A percentile compares a stretch with the other conserved stretches of the same genome.
phyloP scores from a whole-genome alignment of 1,140 invertebrate species.

The Carposina sasakii region DNA sequence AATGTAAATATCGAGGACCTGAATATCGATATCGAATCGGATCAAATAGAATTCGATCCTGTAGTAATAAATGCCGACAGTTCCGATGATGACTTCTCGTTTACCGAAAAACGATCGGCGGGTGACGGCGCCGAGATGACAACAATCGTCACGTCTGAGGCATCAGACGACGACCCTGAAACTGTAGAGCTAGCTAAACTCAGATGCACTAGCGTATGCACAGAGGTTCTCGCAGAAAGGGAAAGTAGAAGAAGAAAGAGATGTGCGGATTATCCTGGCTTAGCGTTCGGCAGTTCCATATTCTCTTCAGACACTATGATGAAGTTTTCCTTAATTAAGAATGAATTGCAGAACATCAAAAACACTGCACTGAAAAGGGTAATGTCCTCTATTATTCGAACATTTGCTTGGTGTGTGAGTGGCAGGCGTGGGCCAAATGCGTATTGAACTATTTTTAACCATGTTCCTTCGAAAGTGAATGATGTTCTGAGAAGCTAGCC shows the following conservation, averaged over 20 bases:
- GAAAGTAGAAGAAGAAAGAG: constrained; percentile 83
- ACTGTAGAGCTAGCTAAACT: constrained; percentile 84
- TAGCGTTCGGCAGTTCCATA: constrained; percentile 91
- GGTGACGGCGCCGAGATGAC: constrained; percentile 57
- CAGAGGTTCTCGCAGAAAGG: constrained; percentile 89
- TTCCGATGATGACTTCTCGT: constrained; percentile 61
- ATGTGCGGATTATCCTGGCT: constrained; percentile 92
- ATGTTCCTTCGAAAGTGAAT: constrained; percentile 44
- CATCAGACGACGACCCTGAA: constrained; percentile 80
- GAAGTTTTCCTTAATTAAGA: constrained; percentile 97
- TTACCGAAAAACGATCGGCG: constrained; percentile 58
- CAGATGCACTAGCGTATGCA: constrained; percentile 88
- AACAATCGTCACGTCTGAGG: constrained; percentile 38
- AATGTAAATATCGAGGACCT: constrained; percentile 58
- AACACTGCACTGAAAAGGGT: constrained; percentile 97
- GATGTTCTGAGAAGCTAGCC: constrained; percentile 30
- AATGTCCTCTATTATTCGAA: constrained; percentile 68
- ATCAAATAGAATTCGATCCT: constrained; percentile 55
- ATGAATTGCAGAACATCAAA: constrained; percentile 98
- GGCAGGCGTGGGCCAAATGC: constrained; percentile 59
- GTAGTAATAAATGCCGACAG: constrained; percentile 44
- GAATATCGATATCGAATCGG: constrained; percentile 60
- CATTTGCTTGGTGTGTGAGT: constrained; percentile 37
- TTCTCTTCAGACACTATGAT: constrained; percentile 98
- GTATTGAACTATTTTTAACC: constrained; percentile 66